Conservation (phyloP, 2,113 vertebrate genomes). For the Leptobrachium leishanense region DNA sequence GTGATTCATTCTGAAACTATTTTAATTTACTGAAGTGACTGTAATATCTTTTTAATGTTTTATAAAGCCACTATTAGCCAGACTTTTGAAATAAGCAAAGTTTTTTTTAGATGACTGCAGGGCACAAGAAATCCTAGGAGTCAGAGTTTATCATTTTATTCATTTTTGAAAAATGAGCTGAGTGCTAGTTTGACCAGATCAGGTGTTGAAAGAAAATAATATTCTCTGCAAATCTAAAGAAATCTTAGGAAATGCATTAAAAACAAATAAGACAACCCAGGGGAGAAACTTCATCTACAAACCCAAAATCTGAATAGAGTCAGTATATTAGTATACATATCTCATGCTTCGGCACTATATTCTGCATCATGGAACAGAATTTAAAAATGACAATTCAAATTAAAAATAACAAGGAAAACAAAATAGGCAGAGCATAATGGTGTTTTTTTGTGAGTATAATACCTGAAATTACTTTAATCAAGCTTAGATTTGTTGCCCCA, state of each 20-base stretch:
- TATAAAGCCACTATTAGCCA: not conserved
- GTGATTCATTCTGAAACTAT: too few species aligned
- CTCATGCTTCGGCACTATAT: too few species aligned
- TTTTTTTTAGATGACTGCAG: not conserved
- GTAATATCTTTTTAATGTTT: not conserved
- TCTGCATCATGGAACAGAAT: too few species aligned
- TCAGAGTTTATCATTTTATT: slow-evolving; percentile 16
- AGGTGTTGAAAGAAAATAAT: slow-evolving; percentile 37
- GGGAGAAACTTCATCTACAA: slow-evolving; percentile 26
- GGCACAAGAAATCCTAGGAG: not conserved
- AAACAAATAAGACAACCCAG: slow-evolving; percentile 27
- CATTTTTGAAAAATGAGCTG: slow-evolving; percentile 22
- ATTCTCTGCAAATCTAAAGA: slow-evolving; percentile 25
- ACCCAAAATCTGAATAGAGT: slow-evolving; percentile 9
- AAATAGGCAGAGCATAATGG: too few species aligned
- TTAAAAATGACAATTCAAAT: too few species aligned
- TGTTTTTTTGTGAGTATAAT: too few species aligned
- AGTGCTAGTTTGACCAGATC: not conserved
- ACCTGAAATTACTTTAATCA: too few species aligned
- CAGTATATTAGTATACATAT: too few species aligned
- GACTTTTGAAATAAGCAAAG: not conserved
- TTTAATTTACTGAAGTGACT: too few species aligned
- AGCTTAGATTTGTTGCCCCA: too few species aligned
- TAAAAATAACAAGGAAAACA: too few species aligned
- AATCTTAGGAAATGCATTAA: slow-evolving; percentile 35